Evolutionary conservation across 1,140 invertebrate species (phyloP).

Genomic region (Drosophila equinoxialis): DNA sequence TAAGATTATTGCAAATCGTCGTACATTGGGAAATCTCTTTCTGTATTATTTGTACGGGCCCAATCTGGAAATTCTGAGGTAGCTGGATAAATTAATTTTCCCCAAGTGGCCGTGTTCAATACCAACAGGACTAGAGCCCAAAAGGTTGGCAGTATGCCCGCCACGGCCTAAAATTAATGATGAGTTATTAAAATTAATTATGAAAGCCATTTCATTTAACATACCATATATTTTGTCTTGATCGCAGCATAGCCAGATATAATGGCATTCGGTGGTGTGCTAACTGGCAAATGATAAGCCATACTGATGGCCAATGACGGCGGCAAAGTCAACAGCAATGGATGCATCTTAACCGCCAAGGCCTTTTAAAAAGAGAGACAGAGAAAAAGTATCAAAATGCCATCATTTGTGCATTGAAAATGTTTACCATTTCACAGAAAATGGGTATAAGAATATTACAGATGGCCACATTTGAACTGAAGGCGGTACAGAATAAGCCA

Average conservation of each 20-base stretch:
- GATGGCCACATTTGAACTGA: slow-evolving; percentile 92
- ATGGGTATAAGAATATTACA: slow-evolving; percentile 92
- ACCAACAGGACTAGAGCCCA: slow-evolving; percentile 38
- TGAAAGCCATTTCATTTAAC: background rate
- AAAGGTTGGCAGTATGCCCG: slow-evolving; percentile 88
- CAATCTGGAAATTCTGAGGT: slow-evolving; percentile 39
- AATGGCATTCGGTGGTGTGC: slow-evolving; percentile 95
- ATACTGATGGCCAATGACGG: slow-evolving; percentile 90
- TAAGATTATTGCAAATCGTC: background rate
- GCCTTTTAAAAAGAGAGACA: slow-evolving; percentile 72
- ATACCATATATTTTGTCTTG: slow-evolving; percentile 62
- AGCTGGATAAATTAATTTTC: slow-evolving; percentile 40
- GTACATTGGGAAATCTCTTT: background rate
- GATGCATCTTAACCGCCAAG: slow-evolving; percentile 87
- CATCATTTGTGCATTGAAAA: background rate
- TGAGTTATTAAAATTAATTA: background rate
- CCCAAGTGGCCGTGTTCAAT: slow-evolving; percentile 29
- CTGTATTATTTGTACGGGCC: background rate
- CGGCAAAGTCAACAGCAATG: slow-evolving; percentile 93
- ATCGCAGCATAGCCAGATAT: slow-evolving; percentile 88
- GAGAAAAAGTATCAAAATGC: background rate
- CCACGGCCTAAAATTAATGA: slow-evolving; percentile 81
- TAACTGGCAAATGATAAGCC: slow-evolving; percentile 87
- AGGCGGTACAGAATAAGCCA: slow-evolving; percentile 88
- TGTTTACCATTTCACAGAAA: slow-evolving; percentile 87